Percentiles rank a stretch among this genome's conserved stretches.
phyloP scores from a whole-genome alignment of 2,797 vertebrate species.

The Falco naumanni region DNA sequence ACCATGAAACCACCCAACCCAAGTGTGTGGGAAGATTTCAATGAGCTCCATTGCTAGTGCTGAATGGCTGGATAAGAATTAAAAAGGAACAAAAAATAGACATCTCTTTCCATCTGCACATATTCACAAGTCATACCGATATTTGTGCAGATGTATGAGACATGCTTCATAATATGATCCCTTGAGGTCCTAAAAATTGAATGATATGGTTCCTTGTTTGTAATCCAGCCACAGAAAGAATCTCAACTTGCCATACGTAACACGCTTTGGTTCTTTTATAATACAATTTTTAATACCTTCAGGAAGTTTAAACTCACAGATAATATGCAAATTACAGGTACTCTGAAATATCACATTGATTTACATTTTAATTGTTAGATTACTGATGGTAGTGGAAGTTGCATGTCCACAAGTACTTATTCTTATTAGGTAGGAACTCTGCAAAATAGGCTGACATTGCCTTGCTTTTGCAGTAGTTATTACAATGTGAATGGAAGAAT shows the following conservation, averaged over 20 bases:
- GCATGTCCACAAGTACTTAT: not conserved
- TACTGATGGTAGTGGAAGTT: constrained; percentile 31
- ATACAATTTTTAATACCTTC: constrained; percentile 56
- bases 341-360: constrained; percentile 21
- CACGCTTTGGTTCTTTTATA: not conserved
- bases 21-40: not conserved
- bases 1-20: not conserved
- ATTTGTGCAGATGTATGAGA: not conserved
- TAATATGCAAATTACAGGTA: constrained; percentile 42
- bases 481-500: not conserved
- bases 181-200: not conserved
- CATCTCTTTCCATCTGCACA: not conserved
- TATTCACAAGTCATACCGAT: not conserved
- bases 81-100: not conserved
- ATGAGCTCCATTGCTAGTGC: fast-evolving
- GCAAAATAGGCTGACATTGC: not conserved
- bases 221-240: not conserved
- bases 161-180: not conserved
- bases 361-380: constrained; percentile 31
- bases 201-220: not conserved
- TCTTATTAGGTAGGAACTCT: not conserved
- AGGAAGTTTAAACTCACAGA: constrained; percentile 32
- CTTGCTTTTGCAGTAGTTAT: constrained; percentile 23
- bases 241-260: not conserved
- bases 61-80: not conserved